These are phyloP conservation scores for Ischnus inquisitorius DNA, from an alignment of 2,888 invertebrate genomes.

Conservation along the genomic window DNA sequence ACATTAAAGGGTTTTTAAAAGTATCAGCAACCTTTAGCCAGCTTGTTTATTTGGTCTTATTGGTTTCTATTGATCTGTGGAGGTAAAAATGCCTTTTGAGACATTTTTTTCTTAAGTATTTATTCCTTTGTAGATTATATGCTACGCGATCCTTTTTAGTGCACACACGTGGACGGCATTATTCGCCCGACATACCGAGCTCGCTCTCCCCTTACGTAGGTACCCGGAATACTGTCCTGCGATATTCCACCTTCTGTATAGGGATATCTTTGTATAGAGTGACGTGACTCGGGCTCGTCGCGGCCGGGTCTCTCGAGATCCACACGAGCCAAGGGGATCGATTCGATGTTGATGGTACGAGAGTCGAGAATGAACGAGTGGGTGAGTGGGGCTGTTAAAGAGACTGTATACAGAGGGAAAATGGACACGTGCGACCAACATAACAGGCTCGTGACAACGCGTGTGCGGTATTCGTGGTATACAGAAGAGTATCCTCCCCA, in stretches of 20 bases:
- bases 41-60: not conserved
- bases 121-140: not conserved
- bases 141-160: conserved; percentile 28
- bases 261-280: conserved; percentile 47
- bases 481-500: conserved; percentile 24
- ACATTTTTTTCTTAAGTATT: not conserved
- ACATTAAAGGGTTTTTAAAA: too few species aligned
- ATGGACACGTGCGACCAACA: conserved; percentile 57
- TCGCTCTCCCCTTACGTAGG: not conserved
- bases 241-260: conserved; percentile 3
- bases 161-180: conserved; percentile 54
- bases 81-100: not conserved
- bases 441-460: conserved; percentile 59
- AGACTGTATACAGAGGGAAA: conserved; percentile 29
- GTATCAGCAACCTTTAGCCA: too few species aligned
- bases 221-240: conserved; percentile 26
- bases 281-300: conserved; percentile 52
- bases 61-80: not conserved
- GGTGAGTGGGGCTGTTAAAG: conserved; percentile 18
- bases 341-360: conserved; percentile 19
- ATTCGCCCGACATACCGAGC: conserved; percentile 40
- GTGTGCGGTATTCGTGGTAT: conserved; percentile 50
- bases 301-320: conserved; percentile 2
- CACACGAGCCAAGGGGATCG: conserved; percentile 13
- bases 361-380: conserved; percentile 45